Conservation (phyloP, 2,797 vertebrate genomes). For the Poeciliopsis paucimaculata region DNA sequence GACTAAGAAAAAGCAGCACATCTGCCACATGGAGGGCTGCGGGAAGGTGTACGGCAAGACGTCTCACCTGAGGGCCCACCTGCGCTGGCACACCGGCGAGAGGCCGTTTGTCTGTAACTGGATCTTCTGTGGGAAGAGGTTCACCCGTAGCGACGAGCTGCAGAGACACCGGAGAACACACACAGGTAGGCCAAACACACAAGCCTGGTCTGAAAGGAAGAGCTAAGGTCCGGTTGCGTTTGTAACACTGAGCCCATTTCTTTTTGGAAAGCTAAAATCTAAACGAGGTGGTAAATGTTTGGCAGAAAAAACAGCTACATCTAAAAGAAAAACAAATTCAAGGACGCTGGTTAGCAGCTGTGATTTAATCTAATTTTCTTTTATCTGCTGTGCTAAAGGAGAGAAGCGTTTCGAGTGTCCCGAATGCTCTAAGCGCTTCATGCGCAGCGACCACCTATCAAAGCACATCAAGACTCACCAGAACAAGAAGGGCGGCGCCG, state of each 20-base stretch:
- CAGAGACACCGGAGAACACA: slow-evolving; percentile 98
- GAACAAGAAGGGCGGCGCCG: slow-evolving; percentile 95
- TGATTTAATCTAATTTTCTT: neutral
- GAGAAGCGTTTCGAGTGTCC: slow-evolving; percentile 99
- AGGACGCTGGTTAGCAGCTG: neutral
- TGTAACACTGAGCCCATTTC: neutral
- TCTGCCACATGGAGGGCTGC: slow-evolving; percentile 99
- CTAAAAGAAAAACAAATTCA: neutral
- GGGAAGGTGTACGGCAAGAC: slow-evolving; percentile 99
- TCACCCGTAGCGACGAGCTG: slow-evolving; percentile 96
- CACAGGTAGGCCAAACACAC: slow-evolving; percentile 82
- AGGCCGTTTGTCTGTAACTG: slow-evolving; percentile 98
- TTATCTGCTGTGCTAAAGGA: slow-evolving; percentile 74
- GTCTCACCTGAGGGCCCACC: slow-evolving; percentile 96
- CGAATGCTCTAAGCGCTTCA: slow-evolving; percentile 98
- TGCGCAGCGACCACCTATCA: slow-evolving; percentile 98
- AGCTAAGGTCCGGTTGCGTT: neutral
- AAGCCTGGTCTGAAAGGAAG: neutral
- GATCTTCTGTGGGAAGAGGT: slow-evolving; percentile 98
- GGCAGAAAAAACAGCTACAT: neutral
- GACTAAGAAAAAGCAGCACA: slow-evolving; percentile 98
- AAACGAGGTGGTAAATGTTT: neutral
- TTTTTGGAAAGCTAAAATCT: neutral
- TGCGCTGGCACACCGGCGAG: slow-evolving; percentile 99
- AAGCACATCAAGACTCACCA: slow-evolving; percentile 99